These are phyloP conservation scores for Emys orbicularis DNA, from an alignment of 2,797 vertebrate species.

Conservation along the genomic window DNA sequence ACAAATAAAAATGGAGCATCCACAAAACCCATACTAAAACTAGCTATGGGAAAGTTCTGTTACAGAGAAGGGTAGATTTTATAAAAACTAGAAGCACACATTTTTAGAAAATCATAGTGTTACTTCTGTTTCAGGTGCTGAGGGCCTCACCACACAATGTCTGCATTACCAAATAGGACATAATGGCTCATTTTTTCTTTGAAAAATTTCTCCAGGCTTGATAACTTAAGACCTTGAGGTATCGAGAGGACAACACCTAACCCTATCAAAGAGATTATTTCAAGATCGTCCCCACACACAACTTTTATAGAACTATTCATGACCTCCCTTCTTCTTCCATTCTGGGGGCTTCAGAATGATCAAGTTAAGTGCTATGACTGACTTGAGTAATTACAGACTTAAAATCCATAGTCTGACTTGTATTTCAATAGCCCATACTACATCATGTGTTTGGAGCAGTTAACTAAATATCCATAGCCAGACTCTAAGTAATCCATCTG, in stretches of 20 bases:
- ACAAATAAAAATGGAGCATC: neutral
- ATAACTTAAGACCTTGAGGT: neutral
- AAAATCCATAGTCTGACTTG: neutral
- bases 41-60: neutral
- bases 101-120: neutral
- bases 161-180: neutral
- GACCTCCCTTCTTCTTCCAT: neutral
- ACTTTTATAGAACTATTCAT: neutral
- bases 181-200: neutral
- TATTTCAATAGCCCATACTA: neutral
- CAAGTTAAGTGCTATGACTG: neutral
- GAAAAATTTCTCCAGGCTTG: neutral
- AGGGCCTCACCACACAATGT: neutral
- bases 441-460: neutral
- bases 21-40: neutral
- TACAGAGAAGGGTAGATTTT: neutral
- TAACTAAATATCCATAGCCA: neutral
- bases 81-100: neutral
- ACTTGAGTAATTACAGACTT: neutral
- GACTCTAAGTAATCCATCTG: neutral
- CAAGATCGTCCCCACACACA: neutral
- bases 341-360: neutral
- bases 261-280: neutral
- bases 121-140: neutral
- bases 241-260: neutral